phyloP scores from a whole-genome alignment of 2,113 vertebrate genomes.

The Cebidichthys violaceus region DNA sequence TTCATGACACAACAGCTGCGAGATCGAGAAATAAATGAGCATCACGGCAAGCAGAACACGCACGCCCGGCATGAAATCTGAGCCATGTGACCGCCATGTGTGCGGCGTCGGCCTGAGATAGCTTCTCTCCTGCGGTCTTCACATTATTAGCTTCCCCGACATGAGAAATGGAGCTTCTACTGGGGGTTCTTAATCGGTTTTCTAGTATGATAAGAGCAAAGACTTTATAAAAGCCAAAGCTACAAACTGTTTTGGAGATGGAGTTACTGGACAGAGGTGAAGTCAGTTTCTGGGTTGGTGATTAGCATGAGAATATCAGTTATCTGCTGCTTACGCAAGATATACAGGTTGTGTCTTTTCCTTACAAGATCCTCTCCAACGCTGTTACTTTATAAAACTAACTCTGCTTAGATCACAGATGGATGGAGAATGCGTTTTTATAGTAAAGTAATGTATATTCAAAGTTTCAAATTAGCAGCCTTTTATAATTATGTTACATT shows the following conservation, averaged over 20 bases:
- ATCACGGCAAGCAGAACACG: neutral
- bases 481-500: neutral
- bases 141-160: constrained; percentile 16
- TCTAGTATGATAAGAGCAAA: neutral
- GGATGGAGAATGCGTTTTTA: neutral
- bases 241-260: neutral
- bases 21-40: constrained; percentile 58
- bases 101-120: neutral
- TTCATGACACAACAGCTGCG: constrained; percentile 50
- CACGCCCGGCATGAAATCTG: neutral
- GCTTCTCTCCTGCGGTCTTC: neutral
- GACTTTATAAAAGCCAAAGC: neutral
- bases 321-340: neutral
- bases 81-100: neutral
- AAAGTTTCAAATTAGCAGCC: neutral
- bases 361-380: neutral
- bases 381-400: too few relatives aligned
- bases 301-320: neutral
- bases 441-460: neutral
- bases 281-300: neutral
- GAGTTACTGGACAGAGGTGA: too few relatives aligned
- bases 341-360: neutral
- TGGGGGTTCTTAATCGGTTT: neutral
- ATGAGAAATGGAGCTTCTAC: neutral
- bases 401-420: neutral